Percentiles rank a stretch among this genome's conserved stretches.
phyloP scores from a whole-genome alignment of 2,888 invertebrate genomes.

The Caenorhabditis becei region DNA sequence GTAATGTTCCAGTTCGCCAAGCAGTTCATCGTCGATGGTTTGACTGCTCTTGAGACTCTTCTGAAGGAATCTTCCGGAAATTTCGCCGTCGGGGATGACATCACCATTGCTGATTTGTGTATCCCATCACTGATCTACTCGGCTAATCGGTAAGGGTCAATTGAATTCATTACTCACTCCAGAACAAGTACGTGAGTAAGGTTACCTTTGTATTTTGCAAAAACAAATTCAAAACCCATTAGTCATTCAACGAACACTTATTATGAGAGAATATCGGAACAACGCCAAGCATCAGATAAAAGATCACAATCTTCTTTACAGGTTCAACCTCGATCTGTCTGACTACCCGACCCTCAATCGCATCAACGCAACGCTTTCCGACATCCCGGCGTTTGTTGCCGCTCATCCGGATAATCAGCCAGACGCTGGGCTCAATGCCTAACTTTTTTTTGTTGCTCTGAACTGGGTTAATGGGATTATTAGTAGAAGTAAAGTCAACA shows the following conservation, averaged over 20 bases:
- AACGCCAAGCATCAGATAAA: conserved; percentile 25
- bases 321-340: conserved; percentile 93
- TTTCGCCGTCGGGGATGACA: conserved; percentile 91
- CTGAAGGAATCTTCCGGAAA: conserved; percentile 87
- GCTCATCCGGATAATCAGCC: conserved; percentile 94
- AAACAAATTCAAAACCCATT: conserved; percentile 33
- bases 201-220: neutral
- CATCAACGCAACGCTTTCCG: conserved; percentile 90
- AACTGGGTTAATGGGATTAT: neutral
- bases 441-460: conserved; percentile 14
- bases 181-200: conserved; percentile 4
- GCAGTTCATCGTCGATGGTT: conserved; percentile 85
- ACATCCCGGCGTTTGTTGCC: conserved; percentile 92
- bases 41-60: conserved; percentile 87
- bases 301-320: conserved; percentile 80
- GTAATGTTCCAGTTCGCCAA: conserved; percentile 61
- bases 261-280: neutral
- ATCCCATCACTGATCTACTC: conserved; percentile 96
- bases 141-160: conserved; percentile 87
- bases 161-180: neutral
- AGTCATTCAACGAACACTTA: conserved; percentile 46
- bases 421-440: conserved; percentile 86
- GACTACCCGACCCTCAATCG: conserved; percentile 92
- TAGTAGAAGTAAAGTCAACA: neutral
- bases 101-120: conserved; percentile 95